Conservation (phyloP, 2,113 vertebrate genomes). For the Carassius carassius region DNA sequence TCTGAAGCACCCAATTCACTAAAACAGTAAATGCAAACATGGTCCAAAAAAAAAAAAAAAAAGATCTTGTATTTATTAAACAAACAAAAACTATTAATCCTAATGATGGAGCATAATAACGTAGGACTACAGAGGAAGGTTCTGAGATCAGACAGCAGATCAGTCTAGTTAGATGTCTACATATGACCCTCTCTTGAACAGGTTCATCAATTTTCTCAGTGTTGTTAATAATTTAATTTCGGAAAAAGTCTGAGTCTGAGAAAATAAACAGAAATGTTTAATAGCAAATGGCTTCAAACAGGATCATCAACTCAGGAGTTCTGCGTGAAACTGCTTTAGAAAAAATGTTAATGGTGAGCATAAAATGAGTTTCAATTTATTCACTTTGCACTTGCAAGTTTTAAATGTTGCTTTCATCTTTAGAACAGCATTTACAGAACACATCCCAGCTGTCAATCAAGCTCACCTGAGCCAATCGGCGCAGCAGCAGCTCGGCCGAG, state of each 20-base stretch:
- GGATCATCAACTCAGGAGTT: not conserved
- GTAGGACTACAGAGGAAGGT: too few relatives aligned
- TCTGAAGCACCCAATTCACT: too few relatives aligned
- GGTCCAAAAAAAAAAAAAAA: too few relatives aligned
- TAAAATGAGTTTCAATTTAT: too few relatives aligned
- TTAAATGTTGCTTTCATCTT: too few relatives aligned
- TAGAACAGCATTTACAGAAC: not conserved
- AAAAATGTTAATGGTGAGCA: not conserved
- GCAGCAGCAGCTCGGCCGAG: conserved; percentile 90
- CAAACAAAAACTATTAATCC: too few relatives aligned
- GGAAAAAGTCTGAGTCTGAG: not conserved
- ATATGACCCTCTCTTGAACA: not conserved
- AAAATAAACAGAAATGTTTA: conserved; percentile 7
- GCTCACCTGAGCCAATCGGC: conserved; percentile 91
- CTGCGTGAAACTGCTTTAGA: not conserved
- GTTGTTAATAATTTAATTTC: not conserved
- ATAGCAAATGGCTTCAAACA: not conserved
- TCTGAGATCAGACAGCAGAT: too few relatives aligned
- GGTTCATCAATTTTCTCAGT: not conserved
- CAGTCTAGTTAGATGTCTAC: too few relatives aligned
- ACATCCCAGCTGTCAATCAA: not conserved
- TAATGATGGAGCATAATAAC: too few relatives aligned
- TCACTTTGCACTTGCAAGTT: not conserved
- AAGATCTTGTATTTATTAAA: too few relatives aligned
- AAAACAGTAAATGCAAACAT: too few relatives aligned